Base-by-base conservation (phyloP, 1,140 invertebrate species). In the Planococcus citri region DNA sequence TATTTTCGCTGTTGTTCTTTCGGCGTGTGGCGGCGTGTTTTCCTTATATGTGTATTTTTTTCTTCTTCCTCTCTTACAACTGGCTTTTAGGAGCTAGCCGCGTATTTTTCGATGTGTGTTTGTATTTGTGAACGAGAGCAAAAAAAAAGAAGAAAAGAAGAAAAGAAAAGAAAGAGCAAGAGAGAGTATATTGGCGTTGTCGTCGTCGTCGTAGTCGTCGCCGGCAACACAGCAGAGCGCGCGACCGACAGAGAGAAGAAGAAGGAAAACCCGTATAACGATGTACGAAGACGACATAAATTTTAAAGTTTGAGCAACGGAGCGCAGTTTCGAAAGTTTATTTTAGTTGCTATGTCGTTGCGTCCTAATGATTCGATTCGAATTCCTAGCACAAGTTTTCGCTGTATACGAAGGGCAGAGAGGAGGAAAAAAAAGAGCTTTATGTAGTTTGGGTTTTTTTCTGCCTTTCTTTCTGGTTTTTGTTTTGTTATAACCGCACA, bases 211-310 rank as follows among this genome's bases (percentile, higher is more conserved):
- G 21, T 64, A 25, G 10, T 24, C 60, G 17, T 20, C 4, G 57
- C 21, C 33, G n/a, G 21, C 51, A 58, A 58, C 17, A n/a, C 6
- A 4, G 51, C 17, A 58, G 4, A 58, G 17, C 3, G 17, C 21
- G 6, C 17, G 17, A 58, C 4, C 4, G 21, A 8, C 4, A 58
- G 17, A 58, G 22, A 24, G 60, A 64, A 4, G 22, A 64, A 27
- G 20, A 25, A 27, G 22, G 25, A 20, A 64, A 64, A 64, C 9
- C 25, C 60, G 60, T 64, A 64, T 64, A 64, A 64, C 60, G 60
- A 64, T 64, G 60, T 64, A 64, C 60, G 60, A 64, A 64, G 60
- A 64, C 60, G 60, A 64, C 60, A 64, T 64, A 64, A 64, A 64
- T 64, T 64, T 64, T 64, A 64, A 64, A 64, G 60, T 64, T 64